A percentile compares a stretch with the other conserved stretches of the same genome.
phyloP scores from a whole-genome alignment of 2,888 invertebrate genomes.

The Antheraea yamamai region DNA sequence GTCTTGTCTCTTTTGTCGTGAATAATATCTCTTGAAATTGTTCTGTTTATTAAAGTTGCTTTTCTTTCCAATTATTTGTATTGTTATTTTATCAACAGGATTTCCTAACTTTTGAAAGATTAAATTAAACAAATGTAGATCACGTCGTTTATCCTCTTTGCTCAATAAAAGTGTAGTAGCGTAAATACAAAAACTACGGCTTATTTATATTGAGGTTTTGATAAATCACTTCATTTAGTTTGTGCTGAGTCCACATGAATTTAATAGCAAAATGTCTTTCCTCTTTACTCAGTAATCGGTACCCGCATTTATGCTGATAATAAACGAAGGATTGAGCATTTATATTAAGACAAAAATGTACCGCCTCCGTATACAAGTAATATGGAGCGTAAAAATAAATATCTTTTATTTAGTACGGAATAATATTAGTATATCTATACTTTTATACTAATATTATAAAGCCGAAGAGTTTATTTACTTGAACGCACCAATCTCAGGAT shows the following conservation, averaged over 20 bases:
- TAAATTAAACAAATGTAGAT: neutral
- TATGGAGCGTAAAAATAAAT: neutral
- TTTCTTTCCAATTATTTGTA: neutral
- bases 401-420: neutral
- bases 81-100: neutral
- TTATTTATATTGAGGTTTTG: neutral
- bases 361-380: neutral
- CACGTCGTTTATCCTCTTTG: neutral
- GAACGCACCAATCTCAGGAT: too few relatives aligned
- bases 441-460: too few relatives aligned
- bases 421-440: neutral
- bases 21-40: conserved; percentile 3
- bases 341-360: neutral
- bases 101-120: neutral
- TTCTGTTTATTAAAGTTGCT: neutral
- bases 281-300: neutral
- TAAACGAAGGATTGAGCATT: neutral
- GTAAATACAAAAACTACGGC: neutral
- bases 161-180: neutral
- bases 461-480: too few relatives aligned
- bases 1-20: conserved; percentile 10
- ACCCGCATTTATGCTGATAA: neutral
- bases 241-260: neutral
- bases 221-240: neutral
- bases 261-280: neutral